Percentiles rank a stretch among this genome's conserved stretches.
phyloP scores from a whole-genome alignment of 23 tunicate genomes.

The Styela clava region DNA sequence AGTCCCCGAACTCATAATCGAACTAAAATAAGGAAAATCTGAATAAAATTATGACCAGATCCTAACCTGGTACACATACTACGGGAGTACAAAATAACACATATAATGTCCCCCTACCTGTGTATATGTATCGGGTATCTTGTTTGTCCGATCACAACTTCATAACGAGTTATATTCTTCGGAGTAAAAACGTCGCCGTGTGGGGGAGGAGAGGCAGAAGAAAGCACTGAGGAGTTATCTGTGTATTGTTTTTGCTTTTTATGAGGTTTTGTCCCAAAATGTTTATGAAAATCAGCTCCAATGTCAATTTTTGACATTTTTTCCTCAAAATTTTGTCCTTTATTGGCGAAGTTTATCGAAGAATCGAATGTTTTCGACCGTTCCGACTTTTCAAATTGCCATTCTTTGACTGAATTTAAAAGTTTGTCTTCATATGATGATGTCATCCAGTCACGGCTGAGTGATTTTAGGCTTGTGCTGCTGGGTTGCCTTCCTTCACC shows the following conservation, averaged over 20 bases:
- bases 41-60: too few relatives aligned
- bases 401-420: slow-evolving; percentile 11
- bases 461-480: slow-evolving; percentile 1
- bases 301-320: slow-evolving; percentile 23
- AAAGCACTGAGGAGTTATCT: background rate
- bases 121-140: slow-evolving; percentile 21
- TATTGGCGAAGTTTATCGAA: background rate
- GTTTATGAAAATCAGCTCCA: background rate
- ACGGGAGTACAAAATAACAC: too few relatives aligned
- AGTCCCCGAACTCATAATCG: too few relatives aligned
- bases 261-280: background rate
- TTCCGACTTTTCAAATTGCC: slow-evolving; percentile 6
- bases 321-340: background rate
- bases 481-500: slow-evolving; percentile 3
- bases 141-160: slow-evolving; percentile 9
- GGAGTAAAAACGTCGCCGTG: slow-evolving; percentile 15
- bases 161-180: slow-evolving; percentile 15
- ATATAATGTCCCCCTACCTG: slow-evolving; percentile 16
- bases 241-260: background rate
- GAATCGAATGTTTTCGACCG: slow-evolving; percentile 3
- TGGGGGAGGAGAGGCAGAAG: slow-evolving; percentile 14
- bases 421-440: slow-evolving; percentile 8
- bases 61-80: too few relatives aligned
- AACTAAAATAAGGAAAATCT: too few relatives aligned
- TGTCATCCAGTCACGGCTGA: slow-evolving; percentile 12